phyloP scores from a whole-genome alignment of 2,113 vertebrate species.

The Cololabis saira region DNA sequence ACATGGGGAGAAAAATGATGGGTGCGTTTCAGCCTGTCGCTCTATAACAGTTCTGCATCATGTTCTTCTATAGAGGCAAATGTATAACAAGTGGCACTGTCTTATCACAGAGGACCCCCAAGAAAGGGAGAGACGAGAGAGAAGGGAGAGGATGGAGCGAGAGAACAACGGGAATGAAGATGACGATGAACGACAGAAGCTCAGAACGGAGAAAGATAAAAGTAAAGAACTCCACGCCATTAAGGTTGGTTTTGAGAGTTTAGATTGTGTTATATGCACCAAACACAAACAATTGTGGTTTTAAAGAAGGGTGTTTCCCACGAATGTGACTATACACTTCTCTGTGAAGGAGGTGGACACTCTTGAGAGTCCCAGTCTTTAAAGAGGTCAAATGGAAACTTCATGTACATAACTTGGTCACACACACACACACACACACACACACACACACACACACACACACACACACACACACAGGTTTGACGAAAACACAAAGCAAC shows the following conservation, averaged over 20 bases:
- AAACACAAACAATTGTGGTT: no score
- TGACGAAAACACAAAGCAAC: no score
- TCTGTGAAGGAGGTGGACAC: no score
- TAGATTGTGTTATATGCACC: background rate
- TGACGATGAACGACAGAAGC: conserved; percentile 93
- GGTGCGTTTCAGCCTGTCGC: conserved; percentile 76
- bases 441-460: no score
- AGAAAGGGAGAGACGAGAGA: conserved; percentile 91
- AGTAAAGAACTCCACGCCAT: conserved; percentile 96
- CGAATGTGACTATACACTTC: no score
- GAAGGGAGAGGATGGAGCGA: conserved; percentile 93
- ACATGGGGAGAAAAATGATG: conserved; percentile 96
- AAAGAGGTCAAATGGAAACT: no score
- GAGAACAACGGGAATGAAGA: conserved; percentile 96
- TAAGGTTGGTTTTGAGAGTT: conserved; percentile 82
- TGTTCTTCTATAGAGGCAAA: background rate
- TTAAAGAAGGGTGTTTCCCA: no score
- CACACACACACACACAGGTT: no score
- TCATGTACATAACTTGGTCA: no score
- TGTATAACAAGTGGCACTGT: background rate
- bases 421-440: no score
- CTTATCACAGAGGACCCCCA: conserved; percentile 92
- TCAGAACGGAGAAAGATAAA: conserved; percentile 97
- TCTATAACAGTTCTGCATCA: background rate
- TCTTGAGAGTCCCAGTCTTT: no score